Base-by-base conservation (phyloP, 2,888 invertebrate species). In the Sinotaia quadrata region DNA sequence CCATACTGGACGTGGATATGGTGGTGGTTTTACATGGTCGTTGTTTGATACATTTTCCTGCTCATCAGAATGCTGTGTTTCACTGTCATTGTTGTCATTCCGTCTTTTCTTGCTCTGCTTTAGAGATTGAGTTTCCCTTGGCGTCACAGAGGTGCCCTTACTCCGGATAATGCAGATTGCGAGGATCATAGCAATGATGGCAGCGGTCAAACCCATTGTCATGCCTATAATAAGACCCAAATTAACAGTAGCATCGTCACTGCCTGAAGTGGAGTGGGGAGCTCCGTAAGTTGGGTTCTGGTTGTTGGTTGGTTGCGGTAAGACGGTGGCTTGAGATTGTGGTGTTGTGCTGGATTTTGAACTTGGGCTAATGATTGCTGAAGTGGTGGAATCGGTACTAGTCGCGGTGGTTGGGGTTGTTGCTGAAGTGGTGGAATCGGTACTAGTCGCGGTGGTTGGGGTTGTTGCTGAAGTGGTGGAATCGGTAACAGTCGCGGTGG, bases 161-260 rank as follows among this genome's bases (percentile, higher is more conserved):
- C 29, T 41, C 54, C 56, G 63, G 41, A 65, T 41, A 15, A 56
- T 56, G 44, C 63, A 65, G 56, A 65, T 41, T 29, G 63, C 63
- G 31, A 65, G 41, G 12, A 65, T 54, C 3, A 52, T 51, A 24
- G 41, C 51, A 15, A 36, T 24, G 47, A 61, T 58, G 34, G 34
- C 67, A 8, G 36, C 44, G 24, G 68, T 27, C 31, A 71, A 47
- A n/a, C 71, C 57, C 63, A 71, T 29, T 5, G 59, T 68, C 29
- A 67, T 33, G 24, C 67, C 67, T 44, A 51, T 62, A 63, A 71
- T 71, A 2, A 68, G 41, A n/a, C 63, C 71, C 54, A 71, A n/a
- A 27, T 54, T 29, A n/a, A 63, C 58, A 36, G 56, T 15, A 37
- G 51, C 61, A 54, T 47, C 52, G 67, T 62, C 57, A 21, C 56